These are phyloP conservation scores for Athripsodes cinereus DNA, from an alignment of 2,888 invertebrate species.

Conservation along the genomic window DNA sequence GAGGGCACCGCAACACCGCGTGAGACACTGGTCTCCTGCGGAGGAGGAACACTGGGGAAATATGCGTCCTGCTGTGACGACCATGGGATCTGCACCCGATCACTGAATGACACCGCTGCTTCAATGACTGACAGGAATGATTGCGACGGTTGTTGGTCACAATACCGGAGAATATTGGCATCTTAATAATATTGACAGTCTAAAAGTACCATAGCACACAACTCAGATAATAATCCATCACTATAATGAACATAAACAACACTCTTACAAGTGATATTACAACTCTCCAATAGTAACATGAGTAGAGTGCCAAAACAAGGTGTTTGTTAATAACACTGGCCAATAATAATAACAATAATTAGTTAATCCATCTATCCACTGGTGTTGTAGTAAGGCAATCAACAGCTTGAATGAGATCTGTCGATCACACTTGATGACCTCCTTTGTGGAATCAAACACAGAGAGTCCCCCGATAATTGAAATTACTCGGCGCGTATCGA, in stretches of 20 bases:
- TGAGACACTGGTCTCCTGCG: too few relatives aligned
- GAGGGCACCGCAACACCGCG: neutral
- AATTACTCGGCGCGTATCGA: conserved; percentile 6
- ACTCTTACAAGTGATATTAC: too few relatives aligned
- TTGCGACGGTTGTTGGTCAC: neutral
- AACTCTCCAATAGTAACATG: too few relatives aligned
- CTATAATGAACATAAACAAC: too few relatives aligned
- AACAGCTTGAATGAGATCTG: neutral
- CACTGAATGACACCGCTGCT: neutral
- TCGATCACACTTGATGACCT: conserved; percentile 10
- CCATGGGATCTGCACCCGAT: neutral
- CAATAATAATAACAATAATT: neutral
- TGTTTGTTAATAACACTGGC: neutral
- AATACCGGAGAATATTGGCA: conserved; percentile 3
- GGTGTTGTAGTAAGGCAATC: neutral
- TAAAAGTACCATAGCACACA: too few relatives aligned
- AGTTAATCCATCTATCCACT: neutral
- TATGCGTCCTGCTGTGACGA: neutral
- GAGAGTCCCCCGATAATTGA: conserved; percentile 14
- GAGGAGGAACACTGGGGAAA: neutral
- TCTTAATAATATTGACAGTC: neutral
- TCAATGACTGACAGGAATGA: neutral
- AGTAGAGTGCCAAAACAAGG: too few relatives aligned
- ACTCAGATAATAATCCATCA: too few relatives aligned
- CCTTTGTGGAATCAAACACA: conserved; percentile 9